These are phyloP conservation scores for Leucopsar rothschildi DNA, from an alignment of 2,113 vertebrate genomes.

Conservation along the genomic window DNA sequence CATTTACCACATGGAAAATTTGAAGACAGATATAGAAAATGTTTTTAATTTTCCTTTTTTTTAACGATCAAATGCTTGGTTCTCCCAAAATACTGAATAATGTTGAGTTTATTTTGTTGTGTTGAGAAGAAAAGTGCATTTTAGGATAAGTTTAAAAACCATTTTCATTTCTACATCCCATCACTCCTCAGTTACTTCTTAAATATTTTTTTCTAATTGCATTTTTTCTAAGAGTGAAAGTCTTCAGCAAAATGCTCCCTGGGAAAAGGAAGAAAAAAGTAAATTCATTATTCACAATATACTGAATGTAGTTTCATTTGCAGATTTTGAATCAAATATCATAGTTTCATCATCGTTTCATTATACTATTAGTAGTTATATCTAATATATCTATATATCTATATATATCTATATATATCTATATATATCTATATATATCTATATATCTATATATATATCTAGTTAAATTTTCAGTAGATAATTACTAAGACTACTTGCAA, in stretches of 20 bases:
- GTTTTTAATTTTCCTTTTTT: not conserved
- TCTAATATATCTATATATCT: too few species aligned
- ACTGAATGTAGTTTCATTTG: not conserved
- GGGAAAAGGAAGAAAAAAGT: not conserved
- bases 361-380: not conserved
- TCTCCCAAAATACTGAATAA: not conserved
- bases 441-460: too few species aligned
- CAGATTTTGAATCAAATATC: not conserved
- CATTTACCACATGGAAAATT: not conserved
- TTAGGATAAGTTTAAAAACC: not conserved
- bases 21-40: not conserved
- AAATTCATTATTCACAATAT: not conserved
- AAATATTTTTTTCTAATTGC: not conserved
- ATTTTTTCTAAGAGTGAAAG: not conserved
- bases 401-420: too few species aligned
- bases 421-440: not conserved
- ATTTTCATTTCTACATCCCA: not conserved
- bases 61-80: not conserved
- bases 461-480: not conserved
- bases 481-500: not conserved
- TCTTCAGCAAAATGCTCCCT: not conserved
- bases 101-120: not conserved
- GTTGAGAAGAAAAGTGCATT: not conserved
- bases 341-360: not conserved
- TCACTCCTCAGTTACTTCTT: not conserved